A percentile compares a stretch with the other conserved stretches of the same genome.
Conservation (phyloP, 2,113 vertebrate genomes). For the Panthera leo region DNA sequence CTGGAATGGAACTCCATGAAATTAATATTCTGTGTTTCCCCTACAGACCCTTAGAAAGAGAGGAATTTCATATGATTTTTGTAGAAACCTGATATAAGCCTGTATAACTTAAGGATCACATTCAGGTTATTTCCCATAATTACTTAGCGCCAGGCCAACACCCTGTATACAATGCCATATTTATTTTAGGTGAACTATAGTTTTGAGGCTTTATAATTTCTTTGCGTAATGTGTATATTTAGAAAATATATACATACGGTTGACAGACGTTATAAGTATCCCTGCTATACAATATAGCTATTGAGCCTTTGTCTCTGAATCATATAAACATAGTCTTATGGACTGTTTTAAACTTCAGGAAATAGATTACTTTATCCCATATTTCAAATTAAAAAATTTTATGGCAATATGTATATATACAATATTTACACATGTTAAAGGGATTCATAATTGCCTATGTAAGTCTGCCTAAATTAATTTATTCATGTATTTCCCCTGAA, state of each 20-base stretch:
- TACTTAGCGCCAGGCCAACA: conserved; percentile 81
- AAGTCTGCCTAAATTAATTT: conserved; percentile 52
- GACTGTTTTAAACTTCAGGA: conserved; percentile 70
- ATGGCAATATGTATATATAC: neutral
- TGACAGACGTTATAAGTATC: conserved; percentile 68
- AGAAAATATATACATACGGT: conserved; percentile 73
- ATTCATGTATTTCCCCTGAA: conserved; percentile 17
- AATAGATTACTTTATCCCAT: conserved; percentile 56
- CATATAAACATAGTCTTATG: conserved; percentile 64
- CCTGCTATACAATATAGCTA: conserved; percentile 33
- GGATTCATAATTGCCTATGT: conserved; percentile 3
- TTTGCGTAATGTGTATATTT: conserved; percentile 72
- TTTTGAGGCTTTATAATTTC: conserved; percentile 79
- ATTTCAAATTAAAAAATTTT: conserved; percentile 54
- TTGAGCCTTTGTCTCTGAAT: conserved; percentile 71
- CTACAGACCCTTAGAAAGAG: conserved; percentile 75
- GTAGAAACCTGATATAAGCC: conserved; percentile 82
- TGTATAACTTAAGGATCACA: conserved; percentile 79
- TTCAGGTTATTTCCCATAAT: conserved; percentile 81
- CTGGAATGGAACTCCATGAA: conserved; percentile 77
- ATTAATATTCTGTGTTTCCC: conserved; percentile 86
- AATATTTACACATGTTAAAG: conserved; percentile 46
- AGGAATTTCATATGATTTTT: conserved; percentile 82
- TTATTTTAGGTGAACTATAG: conserved; percentile 78
- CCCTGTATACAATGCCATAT: conserved; percentile 77